Base-by-base conservation (phyloP, 2,888 invertebrate genomes). In the Phengaris arion region DNA sequence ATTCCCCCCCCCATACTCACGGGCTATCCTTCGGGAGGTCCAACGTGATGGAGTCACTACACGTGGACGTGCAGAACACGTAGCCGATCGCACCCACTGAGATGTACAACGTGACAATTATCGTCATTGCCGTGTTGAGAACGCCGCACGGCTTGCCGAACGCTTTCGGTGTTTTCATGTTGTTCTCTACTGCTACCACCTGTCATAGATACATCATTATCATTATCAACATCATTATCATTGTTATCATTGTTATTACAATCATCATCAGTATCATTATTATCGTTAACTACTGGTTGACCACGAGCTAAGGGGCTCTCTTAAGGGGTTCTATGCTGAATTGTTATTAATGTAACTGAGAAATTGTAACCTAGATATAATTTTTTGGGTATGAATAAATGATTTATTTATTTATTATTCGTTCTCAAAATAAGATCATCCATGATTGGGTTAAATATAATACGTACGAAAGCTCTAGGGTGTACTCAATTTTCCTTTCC, bases 141-240 rank as follows among this genome's bases (percentile, higher is more conserved):
- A 98, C 97, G 2, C 98, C 98, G 78, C 91, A 95, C 76, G 94
- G 94, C 2, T 96, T 96, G 4, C 96, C 95, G 87, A 98, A 98
- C 74, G 95, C 94, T 83, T 96, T 95, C 0, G 98, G 98, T 0
- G 96, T 96, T 84, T 96, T 95, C 98, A 98, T 98, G 84, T 97
- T 97, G 88, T 98, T 98, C 88, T 98, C 98, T 79, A 98, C 86
- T 2, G 98, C 97, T 74, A 98, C 95, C 64, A 98, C 97, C 98
- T 98, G 59, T 59, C 48, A 48, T 10, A 59, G 5, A 22, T 22
- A 22, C 22, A 57, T n/a, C 54, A 54, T 54, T 54, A 54, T 54
- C 5, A 13, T 13, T 13, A 5, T 54, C n/a, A n/a, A 0, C n/a
- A 54, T 54, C 6, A 54, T 54, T 13, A 54, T 54, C 13, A 54